A percentile compares a stretch with the other conserved stretches of the same genome.
These are phyloP conservation scores for Colletes collaris DNA, from an alignment of 2,888 invertebrate species.

Conservation along the genomic window DNA sequence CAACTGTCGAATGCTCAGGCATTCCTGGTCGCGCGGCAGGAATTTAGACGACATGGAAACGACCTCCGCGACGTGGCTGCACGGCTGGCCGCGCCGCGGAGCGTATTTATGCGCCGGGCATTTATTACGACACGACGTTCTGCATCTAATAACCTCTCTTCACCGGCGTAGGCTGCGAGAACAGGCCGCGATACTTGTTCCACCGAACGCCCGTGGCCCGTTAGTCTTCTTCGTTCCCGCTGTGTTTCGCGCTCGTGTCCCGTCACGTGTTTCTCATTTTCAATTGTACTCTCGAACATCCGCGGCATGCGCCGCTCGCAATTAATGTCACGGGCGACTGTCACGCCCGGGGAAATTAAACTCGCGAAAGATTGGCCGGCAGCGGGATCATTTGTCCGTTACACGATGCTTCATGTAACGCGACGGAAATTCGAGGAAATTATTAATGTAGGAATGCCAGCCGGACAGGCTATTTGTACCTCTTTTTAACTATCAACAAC, in stretches of 20 bases:
- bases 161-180: constrained; percentile 21
- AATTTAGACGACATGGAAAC: constrained; percentile 61
- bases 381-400: constrained; percentile 36
- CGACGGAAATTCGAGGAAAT: no score
- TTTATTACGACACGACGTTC: constrained; percentile 60
- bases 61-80: constrained; percentile 42
- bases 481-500: no score
- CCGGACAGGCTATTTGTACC: no score
- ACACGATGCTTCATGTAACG: no score
- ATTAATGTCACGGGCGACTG: constrained; percentile 38
- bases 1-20: constrained; percentile 52
- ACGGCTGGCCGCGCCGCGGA: constrained; percentile 14
- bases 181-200: constrained; percentile 41
- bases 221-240: constrained; percentile 24
- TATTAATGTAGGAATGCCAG: no score
- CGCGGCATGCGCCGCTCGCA: constrained; percentile 18
- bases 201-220: constrained; percentile 30
- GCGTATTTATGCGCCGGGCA: constrained; percentile 57
- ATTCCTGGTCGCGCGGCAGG: constrained; percentile 29
- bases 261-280: constrained; percentile 45
- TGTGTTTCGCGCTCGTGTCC: constrained; percentile 15
- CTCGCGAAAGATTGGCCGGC: constrained; percentile 28
- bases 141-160: constrained; percentile 59
- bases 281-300: constrained; percentile 31
- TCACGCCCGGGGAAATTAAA: constrained; percentile 28